These are phyloP conservation scores for Montipora capitata DNA, from an alignment of 92 coral and sea anemone genomes.

Conservation along the genomic window DNA sequence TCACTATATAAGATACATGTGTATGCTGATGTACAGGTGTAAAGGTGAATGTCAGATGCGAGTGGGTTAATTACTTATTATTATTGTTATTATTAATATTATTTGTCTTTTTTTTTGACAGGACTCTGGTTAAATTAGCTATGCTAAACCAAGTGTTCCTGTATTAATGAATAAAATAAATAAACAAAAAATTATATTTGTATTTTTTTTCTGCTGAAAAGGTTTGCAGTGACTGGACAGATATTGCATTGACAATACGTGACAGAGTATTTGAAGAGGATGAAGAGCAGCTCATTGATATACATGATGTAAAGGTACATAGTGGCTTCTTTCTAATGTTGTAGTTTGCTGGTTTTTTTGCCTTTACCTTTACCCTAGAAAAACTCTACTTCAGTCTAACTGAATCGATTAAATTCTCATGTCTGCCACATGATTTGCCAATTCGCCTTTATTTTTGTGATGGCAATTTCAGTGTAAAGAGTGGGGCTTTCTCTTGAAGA, in stretches of 20 bases:
- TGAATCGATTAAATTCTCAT: neutral
- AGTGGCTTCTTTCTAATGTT: no score
- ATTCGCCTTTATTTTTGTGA: neutral
- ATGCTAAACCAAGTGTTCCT: neutral
- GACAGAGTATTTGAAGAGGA: constrained; percentile 27
- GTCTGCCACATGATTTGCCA: neutral
- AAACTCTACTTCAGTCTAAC: neutral
- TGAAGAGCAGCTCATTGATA: constrained; percentile 37
- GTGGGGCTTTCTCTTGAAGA: constrained; percentile 64
- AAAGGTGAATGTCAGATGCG: no score
- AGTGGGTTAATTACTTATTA: no score
- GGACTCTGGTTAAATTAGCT: neutral
- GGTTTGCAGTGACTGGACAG: constrained; percentile 36
- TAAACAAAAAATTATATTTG: neutral
- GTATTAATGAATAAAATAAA: neutral
- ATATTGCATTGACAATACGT: constrained; percentile 34
- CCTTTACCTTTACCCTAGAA: neutral
- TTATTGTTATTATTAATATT: no score
- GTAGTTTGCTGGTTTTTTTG: no score
- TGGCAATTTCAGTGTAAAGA: constrained; percentile 42
- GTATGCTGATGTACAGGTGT: neutral
- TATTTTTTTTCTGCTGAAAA: neutral
- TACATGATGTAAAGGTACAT: constrained; percentile 33
- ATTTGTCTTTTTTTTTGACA: no score
- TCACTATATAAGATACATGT: neutral